Conservation (phyloP, 2,888 invertebrate species). For the Abrostola tripartita region DNA sequence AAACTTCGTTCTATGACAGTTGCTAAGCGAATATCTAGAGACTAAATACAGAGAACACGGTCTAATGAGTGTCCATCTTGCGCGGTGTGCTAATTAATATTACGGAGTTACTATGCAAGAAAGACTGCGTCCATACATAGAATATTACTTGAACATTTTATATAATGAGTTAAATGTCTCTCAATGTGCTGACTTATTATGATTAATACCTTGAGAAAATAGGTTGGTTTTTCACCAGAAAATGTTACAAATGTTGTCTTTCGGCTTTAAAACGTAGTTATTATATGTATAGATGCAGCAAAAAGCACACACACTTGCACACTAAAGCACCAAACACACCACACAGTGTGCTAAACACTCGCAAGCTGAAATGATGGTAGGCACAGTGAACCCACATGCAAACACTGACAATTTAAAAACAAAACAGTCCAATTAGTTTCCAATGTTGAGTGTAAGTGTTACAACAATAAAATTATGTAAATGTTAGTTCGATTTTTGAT, state of each 20-base stretch:
- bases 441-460: conserved; percentile 58
- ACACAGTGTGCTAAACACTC: conserved; percentile 27
- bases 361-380: conserved; percentile 52
- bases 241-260: too few relatives aligned
- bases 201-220: background rate
- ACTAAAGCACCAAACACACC: conserved; percentile 23
- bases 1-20: conserved; percentile 16
- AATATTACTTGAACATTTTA: conserved; percentile 26
- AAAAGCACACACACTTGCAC: conserved; percentile 23
- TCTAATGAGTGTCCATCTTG: conserved; percentile 27
- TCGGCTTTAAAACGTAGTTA: too few relatives aligned
- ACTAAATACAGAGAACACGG: conserved; percentile 35
- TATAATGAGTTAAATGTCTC: conserved; percentile 16
- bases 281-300: conserved; percentile 35
- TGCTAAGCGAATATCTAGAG: conserved; percentile 17
- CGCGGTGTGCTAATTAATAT: conserved; percentile 34
- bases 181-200: conserved; percentile 3
- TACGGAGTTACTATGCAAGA: conserved; percentile 44
- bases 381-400: conserved; percentile 78
- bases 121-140: conserved; percentile 34
- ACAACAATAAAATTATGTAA: conserved; percentile 50
- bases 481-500: conserved; percentile 62
- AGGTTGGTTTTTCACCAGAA: too few relatives aligned
- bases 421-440: conserved; percentile 63
- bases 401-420: conserved; percentile 68